phyloP scores from a whole-genome alignment of 1,140 invertebrate genomes.

The Drosophila tropicalis region DNA sequence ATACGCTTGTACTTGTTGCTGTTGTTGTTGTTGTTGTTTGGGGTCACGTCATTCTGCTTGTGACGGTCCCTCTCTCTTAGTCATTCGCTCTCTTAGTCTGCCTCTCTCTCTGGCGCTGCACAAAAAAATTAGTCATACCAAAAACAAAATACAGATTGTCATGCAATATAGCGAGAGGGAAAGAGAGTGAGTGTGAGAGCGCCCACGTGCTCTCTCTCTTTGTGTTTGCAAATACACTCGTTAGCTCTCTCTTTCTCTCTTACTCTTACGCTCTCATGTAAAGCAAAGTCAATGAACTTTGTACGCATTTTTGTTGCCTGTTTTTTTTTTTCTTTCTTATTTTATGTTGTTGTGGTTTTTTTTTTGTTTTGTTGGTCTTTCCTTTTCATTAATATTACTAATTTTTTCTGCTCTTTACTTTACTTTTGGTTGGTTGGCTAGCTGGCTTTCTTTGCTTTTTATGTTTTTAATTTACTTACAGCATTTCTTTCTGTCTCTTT shows the following conservation, averaged over 20 bases:
- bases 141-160: not conserved
- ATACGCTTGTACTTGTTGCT: conserved; percentile 78
- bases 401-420: conserved; percentile 35
- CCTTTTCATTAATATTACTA: conserved; percentile 56
- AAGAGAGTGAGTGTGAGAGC: not conserved
- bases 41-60: conserved; percentile 67
- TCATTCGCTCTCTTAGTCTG: not conserved
- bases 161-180: not conserved
- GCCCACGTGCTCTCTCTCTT: conserved; percentile 55
- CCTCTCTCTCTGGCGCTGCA: not conserved
- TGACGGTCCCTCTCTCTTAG: not conserved
- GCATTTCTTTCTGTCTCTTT: conserved; percentile 35
- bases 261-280: conserved; percentile 42
- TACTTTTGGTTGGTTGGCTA: too few relatives aligned
- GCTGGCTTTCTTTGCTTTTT: conserved; percentile 24
- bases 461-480: conserved; percentile 67
- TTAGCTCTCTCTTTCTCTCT: conserved; percentile 1
- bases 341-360: conserved; percentile 28
- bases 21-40: conserved; percentile 77
- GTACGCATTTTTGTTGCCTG: conserved; percentile 69
- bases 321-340: conserved; percentile 16
- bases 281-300: conserved; percentile 80
- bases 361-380: conserved; percentile 44
- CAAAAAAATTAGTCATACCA: conserved; percentile 18
- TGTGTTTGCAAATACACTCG: conserved; percentile 47